These are phyloP conservation scores for Rhabdornis inornatus DNA, from an alignment of 2,113 vertebrate species.

Conservation along the genomic window DNA sequence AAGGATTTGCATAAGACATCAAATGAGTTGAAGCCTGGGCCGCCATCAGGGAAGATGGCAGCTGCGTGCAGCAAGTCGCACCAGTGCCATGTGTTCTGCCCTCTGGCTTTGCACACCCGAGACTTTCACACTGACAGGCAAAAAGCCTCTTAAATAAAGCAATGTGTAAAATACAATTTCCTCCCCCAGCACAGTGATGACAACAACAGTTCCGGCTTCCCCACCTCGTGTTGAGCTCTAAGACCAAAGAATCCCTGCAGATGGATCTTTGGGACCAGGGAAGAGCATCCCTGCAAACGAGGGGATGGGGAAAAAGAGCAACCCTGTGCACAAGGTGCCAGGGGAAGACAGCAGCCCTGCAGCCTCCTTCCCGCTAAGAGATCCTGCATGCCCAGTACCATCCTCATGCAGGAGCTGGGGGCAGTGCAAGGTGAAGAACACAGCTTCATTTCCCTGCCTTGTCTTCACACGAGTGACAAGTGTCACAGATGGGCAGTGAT, in stretches of 20 bases:
- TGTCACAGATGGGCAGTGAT: background rate
- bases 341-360: background rate
- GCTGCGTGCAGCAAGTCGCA: background rate
- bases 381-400: background rate
- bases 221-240: background rate
- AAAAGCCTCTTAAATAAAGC: conserved; percentile 6
- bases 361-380: background rate
- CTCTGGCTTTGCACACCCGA: conserved; percentile 27
- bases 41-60: background rate
- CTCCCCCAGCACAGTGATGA: rapidly evolving
- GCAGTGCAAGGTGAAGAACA: background rate
- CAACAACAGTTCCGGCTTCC: background rate
- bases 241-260: background rate
- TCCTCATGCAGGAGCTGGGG: background rate
- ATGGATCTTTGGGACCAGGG: background rate
- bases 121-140: conserved; percentile 20
- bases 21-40: conserved; percentile 33
- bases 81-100: conserved; percentile 40
- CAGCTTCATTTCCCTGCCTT: background rate
- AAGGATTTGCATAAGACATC: conserved; percentile 63
- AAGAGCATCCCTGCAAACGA: background rate
- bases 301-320: background rate
- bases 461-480: background rate
- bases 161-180: background rate
- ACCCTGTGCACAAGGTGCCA: background rate